Evolutionary conservation across 2,888 invertebrate genomes (phyloP).

Genomic region (Heliconius aoede): DNA sequence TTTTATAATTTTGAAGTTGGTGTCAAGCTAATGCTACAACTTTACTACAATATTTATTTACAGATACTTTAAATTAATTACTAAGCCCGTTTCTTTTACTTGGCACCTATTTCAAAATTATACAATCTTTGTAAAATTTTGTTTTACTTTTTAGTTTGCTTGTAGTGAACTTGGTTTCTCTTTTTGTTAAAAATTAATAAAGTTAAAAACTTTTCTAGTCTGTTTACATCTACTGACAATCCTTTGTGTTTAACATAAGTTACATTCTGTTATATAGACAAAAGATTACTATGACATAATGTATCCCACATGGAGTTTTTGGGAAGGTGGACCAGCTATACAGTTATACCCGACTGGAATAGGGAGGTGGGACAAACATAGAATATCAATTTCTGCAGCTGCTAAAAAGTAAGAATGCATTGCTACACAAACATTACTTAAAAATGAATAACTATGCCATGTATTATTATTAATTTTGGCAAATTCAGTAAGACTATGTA

Average conservation of each 20-base stretch:
- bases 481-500: background rate
- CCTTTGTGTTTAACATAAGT: background rate
- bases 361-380: constrained; percentile 95
- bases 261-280: constrained; percentile 80
- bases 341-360: constrained; percentile 95
- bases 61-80: no score
- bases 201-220: constrained; percentile 1
- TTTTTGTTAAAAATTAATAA: background rate
- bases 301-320: constrained; percentile 98
- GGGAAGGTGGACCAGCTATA: constrained; percentile 99
- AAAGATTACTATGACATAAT: constrained; percentile 93
- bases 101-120: no score
- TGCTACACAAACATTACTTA: background rate
- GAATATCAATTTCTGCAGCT: constrained; percentile 87
- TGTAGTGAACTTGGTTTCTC: no score
- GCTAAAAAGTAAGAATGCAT: constrained; percentile 77
- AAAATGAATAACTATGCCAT: no score
- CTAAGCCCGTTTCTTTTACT: no score
- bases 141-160: no score
- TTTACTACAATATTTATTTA: no score
- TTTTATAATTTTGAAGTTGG: no score
- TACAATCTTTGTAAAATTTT: no score
- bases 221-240: background rate
- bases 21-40: no score
- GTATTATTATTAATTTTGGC: background rate